phyloP scores from a whole-genome alignment of 2,888 invertebrate genomes.

The Venusia cambrica region DNA sequence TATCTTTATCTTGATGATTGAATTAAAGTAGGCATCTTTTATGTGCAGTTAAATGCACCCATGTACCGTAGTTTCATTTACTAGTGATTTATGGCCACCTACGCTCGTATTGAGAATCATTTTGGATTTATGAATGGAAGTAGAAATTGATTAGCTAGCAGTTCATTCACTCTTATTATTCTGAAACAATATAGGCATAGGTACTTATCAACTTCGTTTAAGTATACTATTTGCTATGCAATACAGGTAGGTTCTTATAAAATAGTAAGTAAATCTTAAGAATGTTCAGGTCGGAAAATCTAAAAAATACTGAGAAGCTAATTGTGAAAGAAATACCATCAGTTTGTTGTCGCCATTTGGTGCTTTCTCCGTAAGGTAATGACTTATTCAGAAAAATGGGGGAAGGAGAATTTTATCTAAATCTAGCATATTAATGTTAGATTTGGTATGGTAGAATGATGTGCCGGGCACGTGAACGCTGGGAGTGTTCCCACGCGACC shows the following conservation, averaged over 20 bases:
- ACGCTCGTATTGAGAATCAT: conserved; percentile 54
- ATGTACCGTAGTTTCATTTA: conserved; percentile 43
- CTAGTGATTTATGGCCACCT: conserved; percentile 58
- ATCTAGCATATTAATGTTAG: conserved; percentile 73
- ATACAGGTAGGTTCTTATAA: too few species aligned
- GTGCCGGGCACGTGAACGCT: conserved; percentile 73
- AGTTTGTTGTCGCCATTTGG: conserved; percentile 6
- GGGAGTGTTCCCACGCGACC: conserved; percentile 80
- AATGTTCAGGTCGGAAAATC: conserved; percentile 1
- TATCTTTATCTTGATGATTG: too few species aligned
- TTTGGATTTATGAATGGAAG: conserved; percentile 61
- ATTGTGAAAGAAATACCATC: conserved; percentile 17
- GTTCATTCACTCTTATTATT: conserved; percentile 52
- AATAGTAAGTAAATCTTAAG: conserved; percentile 2
- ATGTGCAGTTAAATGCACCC: too few species aligned
- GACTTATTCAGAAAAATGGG: conserved; percentile 44
- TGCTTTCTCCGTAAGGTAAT: conserved; percentile 45
- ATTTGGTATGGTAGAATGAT: conserved; percentile 69
- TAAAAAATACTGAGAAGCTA: conserved; percentile 12
- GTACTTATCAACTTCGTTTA: too few species aligned
- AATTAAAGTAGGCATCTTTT: too few species aligned
- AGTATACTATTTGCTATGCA: too few species aligned
- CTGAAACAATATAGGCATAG: too few species aligned
- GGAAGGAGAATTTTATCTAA: conserved; percentile 55
- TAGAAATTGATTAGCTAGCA: conserved; percentile 53